A percentile compares a stretch with the other conserved stretches of the same genome.
Conservation (phyloP, 2,113 vertebrate genomes). For the Oncorhynchus kisutch region DNA sequence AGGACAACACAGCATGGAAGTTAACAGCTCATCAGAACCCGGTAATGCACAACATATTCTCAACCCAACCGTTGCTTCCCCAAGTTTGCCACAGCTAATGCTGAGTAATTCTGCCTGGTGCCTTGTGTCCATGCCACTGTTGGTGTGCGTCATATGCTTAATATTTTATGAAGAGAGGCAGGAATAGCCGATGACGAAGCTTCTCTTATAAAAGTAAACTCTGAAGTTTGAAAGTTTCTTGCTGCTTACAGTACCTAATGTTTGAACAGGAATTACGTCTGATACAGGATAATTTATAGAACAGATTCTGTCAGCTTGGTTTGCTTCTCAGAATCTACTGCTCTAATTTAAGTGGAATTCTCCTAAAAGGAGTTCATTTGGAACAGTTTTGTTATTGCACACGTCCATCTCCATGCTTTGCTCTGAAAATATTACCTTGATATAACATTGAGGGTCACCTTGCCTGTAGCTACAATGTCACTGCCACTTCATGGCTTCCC, state of each 20-base stretch:
- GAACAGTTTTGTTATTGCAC: background rate
- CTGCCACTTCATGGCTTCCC: background rate
- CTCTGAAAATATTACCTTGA: background rate
- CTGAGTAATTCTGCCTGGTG: constrained; percentile 16
- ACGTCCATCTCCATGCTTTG: background rate
- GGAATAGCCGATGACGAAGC: constrained; percentile 14
- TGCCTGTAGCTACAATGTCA: background rate
- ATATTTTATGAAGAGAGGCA: constrained; percentile 48
- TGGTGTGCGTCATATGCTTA: constrained; percentile 33
- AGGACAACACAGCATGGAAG: background rate
- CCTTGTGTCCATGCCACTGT: constrained; percentile 28
- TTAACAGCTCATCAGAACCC: constrained; percentile 1
- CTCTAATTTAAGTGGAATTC: background rate
- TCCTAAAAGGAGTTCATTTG: background rate
- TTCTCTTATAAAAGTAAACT: background rate
- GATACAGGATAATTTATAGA: background rate
- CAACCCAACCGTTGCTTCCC: background rate
- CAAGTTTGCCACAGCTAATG: background rate
- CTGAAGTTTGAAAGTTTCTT: constrained; percentile 8
- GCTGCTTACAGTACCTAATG: background rate
- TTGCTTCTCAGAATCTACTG: background rate
- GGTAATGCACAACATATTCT: background rate
- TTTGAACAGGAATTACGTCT: background rate
- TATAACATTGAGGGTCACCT: background rate
- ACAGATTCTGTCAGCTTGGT: background rate